These are phyloP conservation scores for Philereme transversata DNA, from an alignment of 2,888 invertebrate genomes.

Conservation along the genomic window DNA sequence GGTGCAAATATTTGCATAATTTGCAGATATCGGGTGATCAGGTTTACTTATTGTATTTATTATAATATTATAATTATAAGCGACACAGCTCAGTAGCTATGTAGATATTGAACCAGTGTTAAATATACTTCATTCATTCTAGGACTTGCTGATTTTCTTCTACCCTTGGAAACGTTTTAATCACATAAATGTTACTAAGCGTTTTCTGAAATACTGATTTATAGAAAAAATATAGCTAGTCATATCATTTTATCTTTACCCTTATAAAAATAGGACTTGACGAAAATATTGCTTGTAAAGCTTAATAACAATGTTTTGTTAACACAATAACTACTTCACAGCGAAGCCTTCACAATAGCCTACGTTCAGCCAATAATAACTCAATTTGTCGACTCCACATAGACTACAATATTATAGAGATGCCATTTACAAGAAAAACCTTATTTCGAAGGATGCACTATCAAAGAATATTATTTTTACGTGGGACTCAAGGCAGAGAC, in stretches of 20 bases:
- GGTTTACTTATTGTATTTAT: too few species aligned
- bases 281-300: not conserved
- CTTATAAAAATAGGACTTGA: not conserved
- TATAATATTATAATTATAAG: too few species aligned
- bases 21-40: too few species aligned
- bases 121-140: too few species aligned
- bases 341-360: not conserved
- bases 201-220: too few species aligned
- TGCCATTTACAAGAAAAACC: slow-evolving; percentile 15
- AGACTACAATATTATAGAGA: slow-evolving; percentile 3
- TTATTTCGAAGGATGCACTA: slow-evolving; percentile 10
- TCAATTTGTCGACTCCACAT: slow-evolving; percentile 14
- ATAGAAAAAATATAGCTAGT: too few species aligned
- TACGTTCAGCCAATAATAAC: slow-evolving; percentile 8
- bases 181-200: not conserved
- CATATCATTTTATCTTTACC: too few species aligned
- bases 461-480: slow-evolving; percentile 11
- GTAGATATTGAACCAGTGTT: too few species aligned
- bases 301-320: not conserved
- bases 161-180: not conserved
- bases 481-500: not conserved
- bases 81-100: too few species aligned
- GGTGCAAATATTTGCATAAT: too few species aligned
- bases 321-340: slow-evolving; percentile 1
- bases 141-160: too few species aligned